Evolutionary conservation across 1,140 invertebrate species (phyloP).

Genomic region (Drosophila sturtevanti): DNA sequence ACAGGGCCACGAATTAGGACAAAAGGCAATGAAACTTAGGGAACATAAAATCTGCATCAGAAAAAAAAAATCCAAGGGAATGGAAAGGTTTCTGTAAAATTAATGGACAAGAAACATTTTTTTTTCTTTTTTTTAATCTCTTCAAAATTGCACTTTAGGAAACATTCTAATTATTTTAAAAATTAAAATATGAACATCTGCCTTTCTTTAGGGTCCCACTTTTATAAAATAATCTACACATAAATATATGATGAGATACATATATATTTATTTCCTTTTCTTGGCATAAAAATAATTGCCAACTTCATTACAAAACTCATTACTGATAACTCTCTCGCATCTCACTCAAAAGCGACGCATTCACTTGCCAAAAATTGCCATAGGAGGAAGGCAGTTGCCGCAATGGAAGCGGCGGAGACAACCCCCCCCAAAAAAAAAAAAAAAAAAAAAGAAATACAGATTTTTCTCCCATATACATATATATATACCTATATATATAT

Average conservation of each 20-base stretch:
- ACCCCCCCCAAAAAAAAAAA: slow-evolving; percentile 30
- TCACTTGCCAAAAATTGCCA: slow-evolving; percentile 26
- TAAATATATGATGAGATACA: no score
- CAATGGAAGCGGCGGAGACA: neutral
- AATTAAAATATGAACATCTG: no score
- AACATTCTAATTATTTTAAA: no score
- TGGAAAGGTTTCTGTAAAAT: neutral
- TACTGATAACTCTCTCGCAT: slow-evolving; percentile 9
- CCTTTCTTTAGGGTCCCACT: no score
- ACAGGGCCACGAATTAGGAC: slow-evolving; percentile 5
- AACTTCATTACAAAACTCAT: slow-evolving; percentile 30
- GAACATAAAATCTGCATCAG: no score
- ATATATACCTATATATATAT: no score
- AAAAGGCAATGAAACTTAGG: neutral
- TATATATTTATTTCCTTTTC: neutral
- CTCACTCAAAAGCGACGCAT: slow-evolving; percentile 1
- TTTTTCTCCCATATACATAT: slow-evolving; percentile 43
- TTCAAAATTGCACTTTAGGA: no score
- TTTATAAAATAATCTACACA: no score
- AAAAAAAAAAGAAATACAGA: slow-evolving; percentile 38
- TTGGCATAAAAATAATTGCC: slow-evolving; percentile 17
- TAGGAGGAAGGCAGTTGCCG: slow-evolving; percentile 1
- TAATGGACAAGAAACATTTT: no score
- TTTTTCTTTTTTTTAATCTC: no score
- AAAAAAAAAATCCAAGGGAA: neutral